Percentiles rank a stretch among this genome's conserved stretches.
Conservation (phyloP, 2,113 vertebrate species). For the Pipra filicauda region DNA sequence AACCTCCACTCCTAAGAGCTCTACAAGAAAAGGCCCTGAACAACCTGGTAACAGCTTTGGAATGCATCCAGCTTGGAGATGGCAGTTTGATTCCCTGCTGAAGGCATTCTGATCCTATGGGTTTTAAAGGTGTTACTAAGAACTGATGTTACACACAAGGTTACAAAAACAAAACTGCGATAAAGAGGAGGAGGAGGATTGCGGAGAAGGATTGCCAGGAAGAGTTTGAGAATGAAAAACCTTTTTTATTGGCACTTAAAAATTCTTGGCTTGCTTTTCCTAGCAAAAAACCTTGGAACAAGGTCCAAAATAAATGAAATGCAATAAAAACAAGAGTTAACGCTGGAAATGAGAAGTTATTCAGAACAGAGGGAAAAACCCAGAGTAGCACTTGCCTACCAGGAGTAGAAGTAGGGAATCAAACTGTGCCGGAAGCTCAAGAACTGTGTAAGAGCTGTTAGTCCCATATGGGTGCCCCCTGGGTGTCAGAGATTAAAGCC, state of each 20-base stretch:
- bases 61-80: not conserved
- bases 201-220: not conserved
- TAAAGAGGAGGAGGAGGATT: not conserved
- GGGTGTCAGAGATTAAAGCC: not conserved
- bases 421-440: not conserved
- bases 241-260: not conserved
- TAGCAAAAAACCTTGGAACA: not conserved
- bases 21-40: not conserved
- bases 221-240: not conserved
- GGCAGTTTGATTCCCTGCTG: not conserved
- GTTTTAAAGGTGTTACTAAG: not conserved
- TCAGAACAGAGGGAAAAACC: not conserved
- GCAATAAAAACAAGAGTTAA: not conserved
- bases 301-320: not conserved
- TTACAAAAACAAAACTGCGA: not conserved
- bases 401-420: not conserved
- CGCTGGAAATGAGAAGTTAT: not conserved
- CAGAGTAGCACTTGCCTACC: not conserved
- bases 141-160: not conserved
- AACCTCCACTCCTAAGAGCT: not conserved
- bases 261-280: not conserved
- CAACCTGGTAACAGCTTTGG: not conserved
- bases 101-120: not conserved
- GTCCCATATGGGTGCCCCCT: fast-evolving
- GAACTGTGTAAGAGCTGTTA: not conserved